Evolutionary conservation across 2,113 vertebrate genomes (phyloP).

Genomic region (Aegithalos caudatus): DNA sequence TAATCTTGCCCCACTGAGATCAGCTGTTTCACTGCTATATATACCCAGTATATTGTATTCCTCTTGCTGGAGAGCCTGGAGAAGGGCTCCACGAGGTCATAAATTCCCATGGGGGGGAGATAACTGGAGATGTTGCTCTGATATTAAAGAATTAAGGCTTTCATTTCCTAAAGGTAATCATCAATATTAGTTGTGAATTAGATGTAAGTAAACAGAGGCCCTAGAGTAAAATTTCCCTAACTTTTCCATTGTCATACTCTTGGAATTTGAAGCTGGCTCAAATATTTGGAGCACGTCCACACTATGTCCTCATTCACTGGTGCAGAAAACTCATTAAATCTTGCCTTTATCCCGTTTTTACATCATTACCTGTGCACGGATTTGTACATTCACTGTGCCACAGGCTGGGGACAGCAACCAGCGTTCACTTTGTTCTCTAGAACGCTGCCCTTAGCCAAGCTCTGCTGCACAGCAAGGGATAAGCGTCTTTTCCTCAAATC

Average conservation of each 20-base stretch:
- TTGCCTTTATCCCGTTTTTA: not conserved
- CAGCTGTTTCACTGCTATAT: constrained; percentile 66
- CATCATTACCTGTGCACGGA: too few relatives aligned
- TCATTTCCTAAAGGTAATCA: not conserved
- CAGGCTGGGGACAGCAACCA: not conserved
- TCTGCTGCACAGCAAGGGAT: accelerated
- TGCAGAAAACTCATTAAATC: not conserved
- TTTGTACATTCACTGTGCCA: not conserved
- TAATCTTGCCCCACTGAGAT: constrained; percentile 31
- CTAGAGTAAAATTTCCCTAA: not conserved
- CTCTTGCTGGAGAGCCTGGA: not conserved
- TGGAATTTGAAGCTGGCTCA: not conserved
- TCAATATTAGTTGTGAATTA: not conserved
- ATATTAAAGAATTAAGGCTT: not conserved
- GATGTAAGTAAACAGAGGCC: not conserved
- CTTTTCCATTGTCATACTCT: not conserved
- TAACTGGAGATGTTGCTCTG: not conserved
- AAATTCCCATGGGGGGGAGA: constrained; percentile 12
- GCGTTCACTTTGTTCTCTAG: not conserved
- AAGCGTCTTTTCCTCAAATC: not conserved
- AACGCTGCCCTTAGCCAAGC: not conserved
- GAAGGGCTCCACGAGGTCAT: constrained; percentile 37
- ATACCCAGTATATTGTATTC: constrained; percentile 47
- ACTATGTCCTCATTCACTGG: not conserved
- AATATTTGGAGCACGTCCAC: not conserved